Conservation (phyloP, 2,797 vertebrate genomes). For the Hippoglossus hippoglossus region DNA sequence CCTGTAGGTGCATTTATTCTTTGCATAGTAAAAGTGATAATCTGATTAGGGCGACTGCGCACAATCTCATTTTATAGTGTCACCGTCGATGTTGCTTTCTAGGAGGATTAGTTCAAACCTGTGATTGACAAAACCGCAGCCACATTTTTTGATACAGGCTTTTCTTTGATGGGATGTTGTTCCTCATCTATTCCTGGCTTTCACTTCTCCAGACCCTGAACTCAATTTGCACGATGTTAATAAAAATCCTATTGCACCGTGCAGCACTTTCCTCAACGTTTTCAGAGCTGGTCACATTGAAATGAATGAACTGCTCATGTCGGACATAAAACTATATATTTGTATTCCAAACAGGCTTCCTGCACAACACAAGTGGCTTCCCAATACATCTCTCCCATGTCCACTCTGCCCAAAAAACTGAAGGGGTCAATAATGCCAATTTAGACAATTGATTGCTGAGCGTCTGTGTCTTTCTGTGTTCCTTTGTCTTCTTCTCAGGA, state of each 20-base stretch:
- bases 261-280: slow-evolving; percentile 9
- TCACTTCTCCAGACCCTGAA: slow-evolving; percentile 25
- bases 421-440: slow-evolving; percentile 20
- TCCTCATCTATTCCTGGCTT: slow-evolving; percentile 45
- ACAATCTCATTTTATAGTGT: slow-evolving; percentile 52
- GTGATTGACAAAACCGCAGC: slow-evolving; percentile 40
- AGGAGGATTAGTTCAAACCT: slow-evolving; percentile 30
- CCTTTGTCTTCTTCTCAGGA: slow-evolving; percentile 61
- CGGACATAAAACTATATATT: slow-evolving; percentile 22
- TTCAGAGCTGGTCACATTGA: slow-evolving; percentile 15
- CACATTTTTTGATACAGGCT: slow-evolving; percentile 21
- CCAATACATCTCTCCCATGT: slow-evolving; percentile 14
- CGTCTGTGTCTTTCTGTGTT: neutral
- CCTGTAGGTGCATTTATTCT: slow-evolving; percentile 28
- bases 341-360: slow-evolving; percentile 36
- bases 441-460: slow-evolving; percentile 15
- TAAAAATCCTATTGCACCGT: slow-evolving; percentile 18
- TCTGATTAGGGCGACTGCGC: slow-evolving; percentile 51
- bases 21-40: slow-evolving; percentile 54
- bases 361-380: slow-evolving; percentile 17
- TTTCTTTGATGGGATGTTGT: slow-evolving; percentile 40
- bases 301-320: slow-evolving; percentile 19
- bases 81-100: slow-evolving; percentile 35
- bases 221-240: slow-evolving; percentile 30
- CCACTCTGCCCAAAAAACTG: slow-evolving; percentile 23